Evolutionary conservation across 2,888 invertebrate genomes (phyloP), one percentile per base, ranked within the genome.

Genomic region (Pyrrhosoma nymphula): DNA sequence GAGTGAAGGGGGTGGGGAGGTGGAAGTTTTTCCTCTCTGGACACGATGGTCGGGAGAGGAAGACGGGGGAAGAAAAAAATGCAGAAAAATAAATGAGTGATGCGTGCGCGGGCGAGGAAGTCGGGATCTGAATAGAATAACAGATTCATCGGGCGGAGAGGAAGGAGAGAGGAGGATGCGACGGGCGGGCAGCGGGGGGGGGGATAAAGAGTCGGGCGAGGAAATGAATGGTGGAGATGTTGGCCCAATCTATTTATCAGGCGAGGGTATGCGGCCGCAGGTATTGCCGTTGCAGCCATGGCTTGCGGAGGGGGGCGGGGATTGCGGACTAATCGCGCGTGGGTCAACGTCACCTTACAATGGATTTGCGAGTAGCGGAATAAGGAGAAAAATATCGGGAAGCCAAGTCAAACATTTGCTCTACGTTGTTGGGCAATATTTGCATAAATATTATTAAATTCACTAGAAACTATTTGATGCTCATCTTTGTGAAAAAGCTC

Each of bases 121-220:
- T 60, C 60, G 93, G 93, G 93, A 69, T 93, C 93, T 93, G 93
- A 93, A 93, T 93, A 93, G 93, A 93, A 93, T 93, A 93, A 93
- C 93, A 93, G 93, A 93, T 93, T 93, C 93, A 69, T 93, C 35
- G 93, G 60, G 91, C n/a, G 69, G 69, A 69, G 69, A 60, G 30
- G 82, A 30, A 82, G 82, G 26, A 26, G 82, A 30, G 82, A 16
- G 90, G 56, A 56, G 90, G 30, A 30, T 55, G 90, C 30, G 88
- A 88, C 16, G 47, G 47, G 18, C 30, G n/a, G 90, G 56, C 56
- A 23, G 93, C 4, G 93, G 55, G 75, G 93, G 63, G 35, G 23
- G 23, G 93, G n/a, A 93, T 93, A 93, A 93, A 93, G 93, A 93
- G 93, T 63, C 63, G 69, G 69, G 75, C 93, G 47, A 23, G 82